phyloP scores from a whole-genome alignment of 2,113 vertebrate genomes.

The Todiramphus chloris region DNA sequence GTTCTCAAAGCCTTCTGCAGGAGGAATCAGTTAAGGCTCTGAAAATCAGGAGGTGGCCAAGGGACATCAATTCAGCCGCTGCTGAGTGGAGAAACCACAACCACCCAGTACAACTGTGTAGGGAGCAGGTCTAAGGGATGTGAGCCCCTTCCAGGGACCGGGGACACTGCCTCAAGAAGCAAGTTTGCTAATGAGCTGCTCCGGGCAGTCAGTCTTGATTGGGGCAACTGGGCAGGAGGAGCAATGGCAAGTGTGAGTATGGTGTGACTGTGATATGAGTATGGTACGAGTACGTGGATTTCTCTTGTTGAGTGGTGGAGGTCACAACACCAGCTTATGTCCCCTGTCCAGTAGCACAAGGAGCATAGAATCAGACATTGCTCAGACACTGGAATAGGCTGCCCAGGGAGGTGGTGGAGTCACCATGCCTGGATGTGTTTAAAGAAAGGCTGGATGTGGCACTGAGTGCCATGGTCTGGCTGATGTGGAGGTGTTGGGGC shows the following conservation, averaged over 20 bases:
- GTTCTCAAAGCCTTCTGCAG: not conserved
- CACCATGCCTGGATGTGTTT: too few species aligned
- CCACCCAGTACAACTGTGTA: not conserved
- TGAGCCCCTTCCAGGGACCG: rapidly evolving
- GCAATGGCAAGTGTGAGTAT: not conserved
- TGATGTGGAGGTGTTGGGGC: too few species aligned
- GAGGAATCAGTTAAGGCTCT: not conserved
- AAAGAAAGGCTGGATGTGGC: too few species aligned
- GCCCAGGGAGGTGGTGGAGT: too few species aligned
- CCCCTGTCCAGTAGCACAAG: not conserved
- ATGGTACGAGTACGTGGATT: not conserved
- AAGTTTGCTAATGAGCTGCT: rapidly evolving
- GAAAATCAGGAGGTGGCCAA: not conserved
- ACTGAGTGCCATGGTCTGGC: too few species aligned
- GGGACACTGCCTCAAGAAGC: rapidly evolving
- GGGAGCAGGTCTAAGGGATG: not conserved
- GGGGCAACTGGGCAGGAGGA: not conserved
- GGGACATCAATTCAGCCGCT: not conserved
- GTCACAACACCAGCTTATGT: rapidly evolving
- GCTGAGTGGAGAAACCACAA: too few species aligned
- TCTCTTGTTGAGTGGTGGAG: rapidly evolving
- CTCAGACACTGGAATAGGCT: too few species aligned
- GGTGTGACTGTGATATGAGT: too few species aligned
- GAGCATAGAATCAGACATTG: not conserved
- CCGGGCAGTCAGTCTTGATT: not conserved